Conservation (phyloP, 2,113 vertebrate genomes). For the Prolemur simus region DNA sequence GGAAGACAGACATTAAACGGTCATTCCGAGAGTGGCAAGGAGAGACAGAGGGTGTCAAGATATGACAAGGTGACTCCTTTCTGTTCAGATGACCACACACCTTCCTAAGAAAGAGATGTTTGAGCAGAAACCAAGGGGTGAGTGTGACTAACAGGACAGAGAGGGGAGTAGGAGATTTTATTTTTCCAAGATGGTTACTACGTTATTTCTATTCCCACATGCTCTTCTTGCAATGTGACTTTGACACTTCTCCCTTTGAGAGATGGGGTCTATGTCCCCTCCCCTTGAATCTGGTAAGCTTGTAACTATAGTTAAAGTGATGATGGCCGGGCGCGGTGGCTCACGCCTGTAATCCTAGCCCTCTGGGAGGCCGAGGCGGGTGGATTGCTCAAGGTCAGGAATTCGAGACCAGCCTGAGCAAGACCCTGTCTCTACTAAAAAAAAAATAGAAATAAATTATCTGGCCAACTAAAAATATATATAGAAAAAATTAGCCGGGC, state of each 20-base stretch:
- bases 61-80: not conserved
- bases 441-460: too few relatives aligned
- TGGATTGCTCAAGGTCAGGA: too few relatives aligned
- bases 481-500: too few relatives aligned
- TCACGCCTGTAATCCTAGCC: too few relatives aligned
- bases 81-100: not conserved
- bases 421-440: too few relatives aligned
- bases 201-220: not conserved
- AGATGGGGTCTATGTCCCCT: not conserved
- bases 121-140: not conserved
- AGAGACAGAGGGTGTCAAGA: not conserved
- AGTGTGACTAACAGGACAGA: not conserved
- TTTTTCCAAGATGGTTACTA: not conserved
- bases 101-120: not conserved
- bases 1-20: not conserved
- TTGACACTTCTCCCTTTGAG: not conserved
- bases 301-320: not conserved
- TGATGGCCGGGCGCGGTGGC: too few relatives aligned
- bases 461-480: too few relatives aligned
- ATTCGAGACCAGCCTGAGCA: too few relatives aligned
- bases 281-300: not conserved
- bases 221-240: not conserved
- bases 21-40: not conserved
- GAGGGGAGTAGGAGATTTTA: not conserved
- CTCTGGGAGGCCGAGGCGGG: too few relatives aligned